Evolutionary conservation across 1,140 invertebrate genomes (phyloP).

Genomic region (Lethrus apterus): DNA sequence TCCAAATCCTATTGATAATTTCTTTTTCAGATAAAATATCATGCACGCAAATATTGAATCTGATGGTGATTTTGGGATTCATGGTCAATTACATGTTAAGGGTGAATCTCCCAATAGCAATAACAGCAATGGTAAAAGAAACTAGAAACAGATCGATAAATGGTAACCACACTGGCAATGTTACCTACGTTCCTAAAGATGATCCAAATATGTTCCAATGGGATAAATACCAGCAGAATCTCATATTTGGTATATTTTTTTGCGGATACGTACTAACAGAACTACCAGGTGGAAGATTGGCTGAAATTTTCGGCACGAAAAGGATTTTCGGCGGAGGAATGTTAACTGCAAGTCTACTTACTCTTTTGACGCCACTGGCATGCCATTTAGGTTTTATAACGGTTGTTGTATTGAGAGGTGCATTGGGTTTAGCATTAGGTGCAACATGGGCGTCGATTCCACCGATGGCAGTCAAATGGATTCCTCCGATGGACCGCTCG

Average conservation of each 20-base stretch:
- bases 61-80: constrained; percentile 78
- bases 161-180: constrained; percentile 26
- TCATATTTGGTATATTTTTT: constrained; percentile 78
- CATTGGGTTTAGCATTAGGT: constrained; percentile 69
- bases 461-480: constrained; percentile 84
- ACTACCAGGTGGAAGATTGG: constrained; percentile 76
- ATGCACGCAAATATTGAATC: constrained; percentile 71
- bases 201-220: constrained; percentile 23
- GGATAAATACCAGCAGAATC: constrained; percentile 55
- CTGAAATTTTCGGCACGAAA: constrained; percentile 72
- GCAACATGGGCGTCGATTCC: constrained; percentile 88
- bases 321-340: constrained; percentile 80
- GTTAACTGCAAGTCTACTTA: constrained; percentile 71
- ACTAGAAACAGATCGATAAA: constrained; percentile 25
- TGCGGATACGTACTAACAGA: constrained; percentile 87
- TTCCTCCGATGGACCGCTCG: constrained; percentile 81
- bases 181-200: constrained; percentile 15
- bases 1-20: too few species aligned
- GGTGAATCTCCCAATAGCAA: constrained; percentile 82
- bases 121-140: constrained; percentile 65
- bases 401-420: constrained; percentile 54
- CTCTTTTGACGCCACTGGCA: constrained; percentile 70
- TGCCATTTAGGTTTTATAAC: constrained; percentile 55
- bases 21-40: constrained; percentile 57
- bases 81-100: constrained; percentile 83